Base-by-base conservation (phyloP, 53 echinoderm and acorn worm genomes). In the Arbacia lixula region DNA sequence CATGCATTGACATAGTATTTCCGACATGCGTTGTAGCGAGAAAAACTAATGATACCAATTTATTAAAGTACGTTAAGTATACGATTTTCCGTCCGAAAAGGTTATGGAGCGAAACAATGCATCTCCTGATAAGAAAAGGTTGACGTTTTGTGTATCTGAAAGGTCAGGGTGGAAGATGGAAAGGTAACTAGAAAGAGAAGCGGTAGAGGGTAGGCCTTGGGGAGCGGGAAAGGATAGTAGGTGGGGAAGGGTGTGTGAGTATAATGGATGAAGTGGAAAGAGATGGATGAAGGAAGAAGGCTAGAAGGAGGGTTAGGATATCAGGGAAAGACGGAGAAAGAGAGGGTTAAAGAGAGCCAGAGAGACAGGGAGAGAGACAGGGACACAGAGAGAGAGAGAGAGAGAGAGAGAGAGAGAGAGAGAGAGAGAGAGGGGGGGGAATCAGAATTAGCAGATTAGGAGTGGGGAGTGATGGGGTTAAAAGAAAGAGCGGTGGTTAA, bases 351-450 rank as follows among this genome's bases (percentile, higher is more conserved):
- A 57, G 9, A 57, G 22, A 57, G 12, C 5, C 11, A 57, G 12
- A 57, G 22, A 57, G 58, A 20, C 5, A 20, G n/a, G 21, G 58
- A 20, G 58, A 20, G n/a, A 20, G 21, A 20, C 5, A 20, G 58
- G 22, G n/a, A 20, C 11, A 57, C 5, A 20, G 21, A 20, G 21
- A 20, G n/a, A 57, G 58, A 20, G 21, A 20, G 21, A 20, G 58
- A 20, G 58, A 57, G 21, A 20, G 58, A 57, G 58, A 57, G 58
- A 21, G 58, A 57, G 58, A 57, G 58, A 57, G 58, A 57, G 12
- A 20, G 58, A 57, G 58, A 21, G 58, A 57, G 58, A 21, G 58
- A 57, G 21, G 58, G 14, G 5, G 22, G 17, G 21, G 22, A 57
- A 19, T 5, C 5, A 57, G 21, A 14, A 10, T 46, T 46, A 14